Evolutionary conservation across 2,888 invertebrate species (phyloP), one percentile per base, ranked within the genome.

Genomic region (Drosophila mulleri): DNA sequence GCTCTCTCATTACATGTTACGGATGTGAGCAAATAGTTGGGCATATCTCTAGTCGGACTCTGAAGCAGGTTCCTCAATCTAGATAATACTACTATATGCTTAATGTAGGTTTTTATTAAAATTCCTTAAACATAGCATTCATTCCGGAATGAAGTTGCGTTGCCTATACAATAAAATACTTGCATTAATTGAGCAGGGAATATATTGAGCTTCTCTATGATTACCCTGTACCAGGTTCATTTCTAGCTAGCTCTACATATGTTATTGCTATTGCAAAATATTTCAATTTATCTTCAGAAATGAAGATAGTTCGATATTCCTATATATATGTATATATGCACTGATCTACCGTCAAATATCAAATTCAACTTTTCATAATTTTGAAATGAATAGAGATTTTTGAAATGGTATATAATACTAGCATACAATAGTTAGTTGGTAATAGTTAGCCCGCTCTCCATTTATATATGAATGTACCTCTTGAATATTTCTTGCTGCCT

Each of bases 21-120:
- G 66, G 37, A 50, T 59, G 39, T 47, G 11, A 23, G 37, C 41
- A 54, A 62, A 48, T 32, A 52, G 23, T 23, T n/a, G 11, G 56
- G 12, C 39, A 50, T 20, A 50, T 8, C 32, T 35, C 3, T 8
- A 50, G 32, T 32, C 12, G 3, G 4, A 12, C 32, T 32, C 32
- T 8, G 18, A 0, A 50, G 50, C 50, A 35, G 14, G 32, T 35
- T 35, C 4, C 4, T 8, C 14, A 14, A 35, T 50, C 50, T 50
- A 18, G 32, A 50, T 50, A 32, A 50, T 50, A 18, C 1, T 23
- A 23, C 20, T 32, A 8, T 18, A 3, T 32, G 7, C 35, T 20
- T 32, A 14, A 18, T 14, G 32, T 20, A 50, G 14, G 18, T 14
- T 20, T 20, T 18, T 32, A 50, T 14, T 50, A 32, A 50, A 32